A percentile compares a stretch with the other conserved stretches of the same genome.
phyloP scores from a whole-genome alignment of 2,888 invertebrate species.

The Phengaris arion region DNA sequence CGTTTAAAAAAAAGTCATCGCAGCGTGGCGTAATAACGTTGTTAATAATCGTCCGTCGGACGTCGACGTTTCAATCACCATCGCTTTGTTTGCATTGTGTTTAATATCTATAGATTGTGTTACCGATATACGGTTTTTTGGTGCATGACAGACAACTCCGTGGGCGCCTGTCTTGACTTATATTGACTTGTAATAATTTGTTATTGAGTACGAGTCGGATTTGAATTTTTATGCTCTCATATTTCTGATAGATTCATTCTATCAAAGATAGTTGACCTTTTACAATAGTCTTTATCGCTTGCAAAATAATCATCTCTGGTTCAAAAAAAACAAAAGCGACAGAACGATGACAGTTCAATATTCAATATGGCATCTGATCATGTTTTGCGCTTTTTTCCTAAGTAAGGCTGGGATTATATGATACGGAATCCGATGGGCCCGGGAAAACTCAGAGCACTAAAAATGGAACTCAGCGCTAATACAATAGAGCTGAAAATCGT shows the following conservation, averaged over 20 bases:
- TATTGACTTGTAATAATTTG: constrained; percentile 65
- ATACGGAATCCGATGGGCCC: no score
- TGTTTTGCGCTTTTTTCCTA: not conserved
- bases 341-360: not conserved
- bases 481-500: no score
- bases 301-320: not conserved
- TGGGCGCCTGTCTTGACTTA: constrained; percentile 38
- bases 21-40: constrained; percentile 74
- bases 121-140: constrained; percentile 69
- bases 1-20: constrained; percentile 68
- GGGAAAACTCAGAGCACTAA: no score
- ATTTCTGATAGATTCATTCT: constrained; percentile 30
- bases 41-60: constrained; percentile 74
- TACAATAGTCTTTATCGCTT: not conserved
- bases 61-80: constrained; percentile 78
- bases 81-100: constrained; percentile 77
- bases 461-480: no score
- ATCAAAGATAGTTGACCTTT: not conserved
- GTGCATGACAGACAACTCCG: constrained; percentile 46
- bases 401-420: no score
- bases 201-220: constrained; percentile 54
- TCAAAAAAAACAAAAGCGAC: not conserved
- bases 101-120: constrained; percentile 77
- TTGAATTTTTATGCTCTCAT: constrained; percentile 31
- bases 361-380: not conserved